Base-by-base conservation (phyloP, 2,888 invertebrate genomes). In the Rhodophaea formosa region DNA sequence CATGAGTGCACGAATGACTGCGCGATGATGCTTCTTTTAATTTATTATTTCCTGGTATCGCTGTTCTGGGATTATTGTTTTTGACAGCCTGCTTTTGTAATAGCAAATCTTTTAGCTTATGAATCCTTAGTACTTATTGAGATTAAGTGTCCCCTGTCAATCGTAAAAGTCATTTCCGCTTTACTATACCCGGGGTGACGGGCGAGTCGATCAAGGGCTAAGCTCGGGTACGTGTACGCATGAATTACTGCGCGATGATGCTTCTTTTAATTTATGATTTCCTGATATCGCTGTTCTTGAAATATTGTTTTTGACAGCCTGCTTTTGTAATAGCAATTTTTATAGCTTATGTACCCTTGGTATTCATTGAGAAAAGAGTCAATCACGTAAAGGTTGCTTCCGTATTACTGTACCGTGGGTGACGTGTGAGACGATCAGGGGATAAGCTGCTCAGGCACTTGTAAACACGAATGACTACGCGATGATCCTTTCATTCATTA, bases 381-480 rank as follows among this genome's bases (percentile, higher is more conserved):
- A n/a, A n/a, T n/a, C 54, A 35, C 12, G 44, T 43, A 53, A 43
- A 44, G 53, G 53, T 53, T 43, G 44, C 16, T 55, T 32, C 54
- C 45, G 35, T 55, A 46, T 45, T 45, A 45, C 17, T 35, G 32
- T 53, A 12, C 43, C 44, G n/a, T n/a, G 8, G 7, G 14, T 23
- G 5, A 23, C 23, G 23, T 2, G 23, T 23, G 23, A 23, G 23
- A 2, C 29, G 30, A 53, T 53, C 53, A 23, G 10, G 14, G 53
- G 53, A 53, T 53, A 51, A 51, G 23, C 3, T 23, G 35, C 43
- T 53, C 23, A 23, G 23, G 23, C 15, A 44, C 29, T 15, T 15
- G 17, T 44, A 14, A 29, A 15, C 29, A 53, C 30, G 44, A 16
- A 35, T 51, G 15, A 15, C 5, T 23, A 2, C 23, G 2, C 23